These are phyloP conservation scores for Mythimna albipuncta DNA, from an alignment of 2,888 invertebrate species.

Conservation along the genomic window DNA sequence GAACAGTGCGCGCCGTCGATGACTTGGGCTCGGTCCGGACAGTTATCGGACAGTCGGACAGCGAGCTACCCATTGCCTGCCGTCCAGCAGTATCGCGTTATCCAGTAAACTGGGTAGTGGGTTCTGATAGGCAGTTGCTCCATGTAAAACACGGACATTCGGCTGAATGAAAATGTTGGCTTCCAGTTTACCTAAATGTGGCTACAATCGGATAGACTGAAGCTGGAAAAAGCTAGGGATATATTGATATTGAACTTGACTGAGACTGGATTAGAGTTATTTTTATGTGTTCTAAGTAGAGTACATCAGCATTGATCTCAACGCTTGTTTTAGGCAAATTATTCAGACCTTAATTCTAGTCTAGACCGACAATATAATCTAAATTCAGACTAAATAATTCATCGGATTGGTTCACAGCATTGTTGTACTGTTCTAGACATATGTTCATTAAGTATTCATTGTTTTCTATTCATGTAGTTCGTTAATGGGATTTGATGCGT, in stretches of 20 bases:
- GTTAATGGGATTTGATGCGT: background rate
- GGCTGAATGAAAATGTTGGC: too few relatives aligned
- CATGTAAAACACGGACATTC: too few relatives aligned
- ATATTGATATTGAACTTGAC: background rate
- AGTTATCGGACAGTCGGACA: too few relatives aligned
- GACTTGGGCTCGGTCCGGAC: too few relatives aligned
- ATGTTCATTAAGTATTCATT: conserved; percentile 13
- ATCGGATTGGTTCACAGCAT: conserved; percentile 1
- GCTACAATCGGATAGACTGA: too few relatives aligned
- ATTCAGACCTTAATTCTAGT: background rate
- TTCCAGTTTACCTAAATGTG: too few relatives aligned
- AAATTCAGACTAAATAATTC: conserved; percentile 25
- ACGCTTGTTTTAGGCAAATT: background rate
- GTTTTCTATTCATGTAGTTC: conserved; percentile 4
- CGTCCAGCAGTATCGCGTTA: too few relatives aligned
- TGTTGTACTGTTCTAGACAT: conserved; percentile 17
- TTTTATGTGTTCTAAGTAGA: background rate
- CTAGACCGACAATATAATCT: conserved; percentile 8
- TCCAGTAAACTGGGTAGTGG: too few relatives aligned
- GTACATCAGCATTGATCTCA: background rate
- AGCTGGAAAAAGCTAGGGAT: too few relatives aligned
- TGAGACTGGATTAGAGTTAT: background rate
- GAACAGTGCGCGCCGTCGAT: too few relatives aligned
- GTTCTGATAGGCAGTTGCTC: too few relatives aligned
- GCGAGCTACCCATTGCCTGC: too few relatives aligned